Conservation (phyloP, 2,113 vertebrate genomes). For the Rhizomys pruinosus region DNA sequence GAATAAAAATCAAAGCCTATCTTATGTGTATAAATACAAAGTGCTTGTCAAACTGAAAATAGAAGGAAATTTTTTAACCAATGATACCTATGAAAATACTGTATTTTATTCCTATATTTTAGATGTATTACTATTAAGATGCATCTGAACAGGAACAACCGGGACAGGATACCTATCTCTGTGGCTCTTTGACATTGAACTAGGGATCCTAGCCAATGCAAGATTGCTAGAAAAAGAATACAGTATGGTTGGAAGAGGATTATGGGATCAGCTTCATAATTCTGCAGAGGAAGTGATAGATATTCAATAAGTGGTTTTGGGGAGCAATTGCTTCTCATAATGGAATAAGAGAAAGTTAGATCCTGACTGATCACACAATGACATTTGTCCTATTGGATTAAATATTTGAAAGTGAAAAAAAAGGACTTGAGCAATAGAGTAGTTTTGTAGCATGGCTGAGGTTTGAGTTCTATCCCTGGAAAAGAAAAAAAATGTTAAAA, state of each 20-base stretch:
- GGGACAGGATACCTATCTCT: neutral
- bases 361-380: neutral
- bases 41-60: neutral
- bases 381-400: constrained; percentile 4
- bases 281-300: neutral
- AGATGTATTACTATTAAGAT: neutral
- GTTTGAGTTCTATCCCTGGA: neutral
- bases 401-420: constrained; percentile 45
- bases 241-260: neutral
- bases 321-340: neutral
- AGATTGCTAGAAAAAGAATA: neutral
- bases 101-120: neutral
- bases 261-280: neutral
- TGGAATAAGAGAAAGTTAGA: constrained; percentile 4
- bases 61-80: neutral
- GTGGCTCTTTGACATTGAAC: neutral
- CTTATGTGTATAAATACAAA: neutral
- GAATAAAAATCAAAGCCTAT: neutral
- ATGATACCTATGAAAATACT: constrained; percentile 9
- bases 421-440: neutral
- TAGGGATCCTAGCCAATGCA: neutral
- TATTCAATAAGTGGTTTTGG: neutral
- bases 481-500: neutral
- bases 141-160: neutral
- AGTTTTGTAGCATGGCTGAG: neutral